Evolutionary conservation across 2,888 invertebrate genomes (phyloP), one percentile per base, ranked within the genome.

Genomic region (Tillus elongatus): DNA sequence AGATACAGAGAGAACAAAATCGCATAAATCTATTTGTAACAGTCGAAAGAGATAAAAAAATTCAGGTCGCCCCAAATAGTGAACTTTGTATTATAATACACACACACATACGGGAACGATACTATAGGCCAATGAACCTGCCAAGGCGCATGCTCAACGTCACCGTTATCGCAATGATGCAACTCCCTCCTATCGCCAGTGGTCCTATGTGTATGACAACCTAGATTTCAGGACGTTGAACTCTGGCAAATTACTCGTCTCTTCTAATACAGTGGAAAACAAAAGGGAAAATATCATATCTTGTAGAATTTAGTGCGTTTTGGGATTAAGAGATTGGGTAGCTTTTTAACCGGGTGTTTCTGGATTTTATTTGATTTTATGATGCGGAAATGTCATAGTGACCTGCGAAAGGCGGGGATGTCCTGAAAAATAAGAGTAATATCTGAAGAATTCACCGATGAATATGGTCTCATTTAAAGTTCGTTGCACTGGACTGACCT

Each of bases 101-200:
- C 8, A 29, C 10, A 10, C 30, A 9, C 30, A 29, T n/a, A 29
- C 30, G 11, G 4, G 6, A 29, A 6, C 30, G 11, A 8, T 29
- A 29, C 6, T 11, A 9, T 19, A 10, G 34, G 26, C 26, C 41
- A 38, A 32, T 41, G 41, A 41, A 41, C 41, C 31, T 36, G 11
- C 15, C 8, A 19, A 19, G 29, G 41, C 46, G 44, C 46, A 43
- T 40, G 46, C 44, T 37, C 36, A 33, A 33, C 41, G 40, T 37
- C 46, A 49, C 51, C 51, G 51, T 51, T 51, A 51, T 51, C 48
- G 51, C 40, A 40, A 43, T 51, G 51, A 51, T 51, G 50, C 51
- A 51, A 51, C 33, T 36, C 36, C 35, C 35, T 29, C 34, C 36
- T 36, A 38, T 30, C 28, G 26, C 4, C 15, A 24, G 12, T 33